Conservation (phyloP, 1,140 invertebrate species). For the Bombus breviceps region DNA sequence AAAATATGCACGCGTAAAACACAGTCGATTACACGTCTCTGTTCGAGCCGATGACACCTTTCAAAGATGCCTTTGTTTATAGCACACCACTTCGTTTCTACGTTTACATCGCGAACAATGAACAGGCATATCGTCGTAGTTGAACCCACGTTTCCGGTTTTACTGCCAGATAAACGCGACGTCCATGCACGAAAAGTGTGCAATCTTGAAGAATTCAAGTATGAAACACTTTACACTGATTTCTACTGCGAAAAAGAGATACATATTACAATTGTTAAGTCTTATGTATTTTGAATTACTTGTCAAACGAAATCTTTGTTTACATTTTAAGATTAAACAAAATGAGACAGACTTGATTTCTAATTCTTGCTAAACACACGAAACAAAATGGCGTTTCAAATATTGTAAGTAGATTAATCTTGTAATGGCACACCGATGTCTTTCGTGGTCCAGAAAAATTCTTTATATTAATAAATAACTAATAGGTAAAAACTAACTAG, state of each 20-base stretch:
- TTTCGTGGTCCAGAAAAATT: no score
- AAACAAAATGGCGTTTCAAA: not conserved
- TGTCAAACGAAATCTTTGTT: not conserved
- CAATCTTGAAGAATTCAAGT: constrained; percentile 5
- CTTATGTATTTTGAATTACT: not conserved
- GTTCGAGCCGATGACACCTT: constrained; percentile 35
- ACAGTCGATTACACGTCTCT: constrained; percentile 31
- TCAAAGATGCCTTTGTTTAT: constrained; percentile 43
- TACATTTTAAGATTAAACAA: not conserved
- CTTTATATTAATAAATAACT: not conserved
- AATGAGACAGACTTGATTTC: no score
- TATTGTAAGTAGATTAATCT: not conserved
- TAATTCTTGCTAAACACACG: not conserved
- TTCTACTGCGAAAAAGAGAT: not conserved
- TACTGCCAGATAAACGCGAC: not conserved
- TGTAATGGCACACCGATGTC: no score
- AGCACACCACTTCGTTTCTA: not conserved
- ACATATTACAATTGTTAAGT: not conserved
- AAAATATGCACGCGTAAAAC: constrained; percentile 5
- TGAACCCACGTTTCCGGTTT: constrained; percentile 23
- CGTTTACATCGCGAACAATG: constrained; percentile 9
- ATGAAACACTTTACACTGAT: not conserved
- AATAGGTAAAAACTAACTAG: no score
- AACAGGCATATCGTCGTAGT: not conserved
- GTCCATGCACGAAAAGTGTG: not conserved